Evolutionary conservation across 2,888 invertebrate genomes (phyloP), one percentile per base, ranked within the genome.

Genomic region (Horisme vitalbata): DNA sequence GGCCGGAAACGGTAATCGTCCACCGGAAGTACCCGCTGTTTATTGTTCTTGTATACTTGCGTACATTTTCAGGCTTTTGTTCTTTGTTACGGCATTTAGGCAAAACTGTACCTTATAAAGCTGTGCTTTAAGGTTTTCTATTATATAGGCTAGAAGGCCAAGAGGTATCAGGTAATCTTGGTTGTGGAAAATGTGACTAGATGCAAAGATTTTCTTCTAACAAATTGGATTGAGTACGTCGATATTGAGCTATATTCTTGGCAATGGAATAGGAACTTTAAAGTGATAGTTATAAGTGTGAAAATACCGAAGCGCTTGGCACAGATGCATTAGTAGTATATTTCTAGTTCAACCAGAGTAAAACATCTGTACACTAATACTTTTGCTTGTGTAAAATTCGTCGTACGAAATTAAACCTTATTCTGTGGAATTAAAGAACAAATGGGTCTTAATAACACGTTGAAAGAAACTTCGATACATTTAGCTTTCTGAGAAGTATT

Each of bases 1-100:
- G 45, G 32, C 60, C 68, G 71, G 73, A 72, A 65, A 57, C 62
- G 53, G 73, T 69, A 67, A 72, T 67, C 69, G 66, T 61, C 45
- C 52, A 57, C 63, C 68, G 73, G 72, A 72, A 65, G 62, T 52
- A 27, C 51, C 55, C 52, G 54, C 61, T 61, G 63, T 66, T 70
- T 67, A 72, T 68, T 69, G 70, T 70, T 62, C 61, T 57, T 59
- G 52, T 55, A 52, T 45, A 45, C 27, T 44, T 38, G 32, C 41
- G 37, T 20, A 32, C 39, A 28, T 48, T 24, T 6, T 15, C 28
- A 2, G 24, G 26, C n/a, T n/a, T n/a, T n/a, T n/a, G n/a, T n/a
- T n/a, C n/a, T n/a, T n/a, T n/a, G n/a, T n/a, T n/a, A n/a, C n/a
- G n/a, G n/a, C n/a, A n/a, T n/a, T n/a, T n/a, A n/a, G n/a, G n/a